Base-by-base conservation (phyloP, 2,888 invertebrate species). In the Coleophora deauratella region DNA sequence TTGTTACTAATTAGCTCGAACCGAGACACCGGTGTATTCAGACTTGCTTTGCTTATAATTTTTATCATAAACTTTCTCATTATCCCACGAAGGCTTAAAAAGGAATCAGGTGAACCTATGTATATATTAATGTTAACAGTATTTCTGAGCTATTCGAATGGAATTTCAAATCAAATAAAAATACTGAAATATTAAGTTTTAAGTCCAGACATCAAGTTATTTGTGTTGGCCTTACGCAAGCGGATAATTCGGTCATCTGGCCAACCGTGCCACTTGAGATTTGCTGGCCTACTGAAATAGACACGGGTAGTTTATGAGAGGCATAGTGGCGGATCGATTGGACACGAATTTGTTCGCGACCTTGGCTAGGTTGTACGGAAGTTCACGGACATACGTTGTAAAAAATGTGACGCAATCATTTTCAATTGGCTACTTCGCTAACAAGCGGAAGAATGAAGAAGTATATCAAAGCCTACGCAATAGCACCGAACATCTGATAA, bases 341-440 rank as follows among this genome's bases (percentile, higher is more conserved):
- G 62, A 59, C 66, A 62, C 55, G 57, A 50, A 50, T 53, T 51
- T 54, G 21, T 55, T 46, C 49, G 46, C 62, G 84, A 67, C 86
- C 86, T 86, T 86, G 82, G 59, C 59, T 60, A 64, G 57, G 76
- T 74, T 72, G 66, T 59, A 50, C 70, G 72, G 76, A 82, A 84
- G 86, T 86, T 86, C 85, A 86, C 54, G 86, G 84, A 66, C 80
- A 67, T 53, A 54, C 43, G 33, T 14, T 31, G 21, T 35, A 31
- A 43, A 43, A 41, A 42, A 38, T 35, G 36, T 33, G 41, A 43
- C 46, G 46, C 43, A 41, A 41, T 33, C 30, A 15, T 36, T 36
- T 42, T 40, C 30, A 39, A 42, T 36, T 37, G 37, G 33, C 36
- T 35, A 42, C 38, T 46, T 33, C 31, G 36, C 31, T 38, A 35